Evolutionary conservation across 1,140 invertebrate genomes (phyloP).

Genomic region (Polypedilum vanderplanki): DNA sequence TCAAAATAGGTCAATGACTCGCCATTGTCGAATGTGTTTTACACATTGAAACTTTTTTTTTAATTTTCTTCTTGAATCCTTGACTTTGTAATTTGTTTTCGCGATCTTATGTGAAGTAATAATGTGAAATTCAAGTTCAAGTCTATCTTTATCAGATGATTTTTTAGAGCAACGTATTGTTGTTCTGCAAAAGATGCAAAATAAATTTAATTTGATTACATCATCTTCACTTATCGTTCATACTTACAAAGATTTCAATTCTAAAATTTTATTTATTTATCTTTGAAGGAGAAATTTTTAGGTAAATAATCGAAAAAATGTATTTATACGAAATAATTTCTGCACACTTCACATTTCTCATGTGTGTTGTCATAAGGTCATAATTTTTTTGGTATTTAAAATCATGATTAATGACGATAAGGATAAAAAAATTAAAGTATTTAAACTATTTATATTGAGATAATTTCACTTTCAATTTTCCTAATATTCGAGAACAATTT

Average conservation of each 20-base stretch:
- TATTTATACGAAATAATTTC: not conserved
- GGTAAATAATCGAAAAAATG: not conserved
- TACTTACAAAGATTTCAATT: not conserved
- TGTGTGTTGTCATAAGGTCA: not conserved
- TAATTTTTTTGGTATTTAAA: not conserved
- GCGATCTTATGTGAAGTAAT: not conserved
- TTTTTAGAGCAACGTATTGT: not conserved
- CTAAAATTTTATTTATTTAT: conserved; percentile 2
- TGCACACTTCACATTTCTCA: not conserved
- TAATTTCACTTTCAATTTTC: not conserved
- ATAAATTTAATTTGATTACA: not conserved
- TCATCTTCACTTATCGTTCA: not conserved
- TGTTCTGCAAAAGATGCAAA: not conserved
- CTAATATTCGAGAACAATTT: not conserved
- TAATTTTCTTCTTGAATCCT: not conserved
- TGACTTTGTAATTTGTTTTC: not conserved
- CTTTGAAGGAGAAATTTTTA: not conserved
- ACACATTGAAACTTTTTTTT: not conserved
- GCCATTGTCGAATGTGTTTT: not conserved
- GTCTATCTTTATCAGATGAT: not conserved
- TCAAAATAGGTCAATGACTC: not conserved
- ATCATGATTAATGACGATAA: not conserved
- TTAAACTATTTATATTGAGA: not conserved
- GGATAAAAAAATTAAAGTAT: not conserved
- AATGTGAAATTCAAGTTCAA: conserved; percentile 1